Conservation (phyloP, 2,888 invertebrate species). For the Callosobruchus maculatus region DNA sequence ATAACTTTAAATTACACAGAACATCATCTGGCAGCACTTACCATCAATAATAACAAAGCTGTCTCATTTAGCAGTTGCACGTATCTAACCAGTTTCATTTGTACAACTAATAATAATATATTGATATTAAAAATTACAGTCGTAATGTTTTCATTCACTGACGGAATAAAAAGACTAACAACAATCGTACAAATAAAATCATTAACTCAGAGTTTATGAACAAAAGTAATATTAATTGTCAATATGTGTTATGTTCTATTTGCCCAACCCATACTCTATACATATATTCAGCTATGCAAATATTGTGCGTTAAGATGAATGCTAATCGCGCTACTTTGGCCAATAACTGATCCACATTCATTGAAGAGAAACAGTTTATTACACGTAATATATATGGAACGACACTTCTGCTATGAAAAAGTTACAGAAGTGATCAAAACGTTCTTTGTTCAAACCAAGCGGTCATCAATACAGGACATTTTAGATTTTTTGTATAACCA, state of each 20-base stretch:
- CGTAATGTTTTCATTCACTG: background rate
- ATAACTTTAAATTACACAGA: background rate
- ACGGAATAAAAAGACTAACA: background rate
- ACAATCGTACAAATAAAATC: background rate
- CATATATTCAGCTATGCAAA: background rate
- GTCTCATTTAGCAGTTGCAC: background rate
- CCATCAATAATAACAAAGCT: background rate
- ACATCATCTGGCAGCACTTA: background rate
- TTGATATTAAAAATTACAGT: background rate
- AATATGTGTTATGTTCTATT: background rate
- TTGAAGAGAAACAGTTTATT: too few relatives aligned
- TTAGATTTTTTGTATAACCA: too few relatives aligned
- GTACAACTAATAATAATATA: background rate
- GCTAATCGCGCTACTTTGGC: too few relatives aligned
- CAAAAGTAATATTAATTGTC: background rate
- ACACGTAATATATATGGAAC: too few relatives aligned
- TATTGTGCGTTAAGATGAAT: background rate
- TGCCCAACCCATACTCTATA: background rate
- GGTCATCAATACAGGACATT: too few relatives aligned
- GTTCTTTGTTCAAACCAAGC: too few relatives aligned
- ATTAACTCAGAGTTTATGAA: background rate
- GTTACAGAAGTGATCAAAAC: too few relatives aligned
- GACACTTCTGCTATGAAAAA: too few relatives aligned
- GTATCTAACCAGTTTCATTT: background rate
- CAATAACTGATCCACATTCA: too few relatives aligned